Evolutionary conservation across 1,140 invertebrate species (phyloP).

Genomic region (Aricia agestis): DNA sequence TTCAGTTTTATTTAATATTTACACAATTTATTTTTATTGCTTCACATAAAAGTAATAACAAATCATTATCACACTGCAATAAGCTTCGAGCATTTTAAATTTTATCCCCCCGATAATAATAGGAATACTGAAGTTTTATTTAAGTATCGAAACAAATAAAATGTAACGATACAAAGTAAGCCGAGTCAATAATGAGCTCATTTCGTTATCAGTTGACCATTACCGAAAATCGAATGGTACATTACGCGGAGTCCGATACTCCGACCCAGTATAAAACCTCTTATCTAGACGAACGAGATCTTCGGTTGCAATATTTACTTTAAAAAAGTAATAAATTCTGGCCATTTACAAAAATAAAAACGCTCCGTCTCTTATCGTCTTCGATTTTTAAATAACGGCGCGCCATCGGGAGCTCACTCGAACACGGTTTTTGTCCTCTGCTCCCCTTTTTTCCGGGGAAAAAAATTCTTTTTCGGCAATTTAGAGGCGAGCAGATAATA

Average conservation of each 20-base stretch:
- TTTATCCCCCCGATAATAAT: not conserved
- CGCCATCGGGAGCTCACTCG: conserved; percentile 59
- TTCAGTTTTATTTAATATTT: too few relatives aligned
- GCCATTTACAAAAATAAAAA: conserved; percentile 73
- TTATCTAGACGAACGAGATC: conserved; percentile 61
- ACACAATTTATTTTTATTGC: too few relatives aligned
- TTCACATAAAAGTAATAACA: not conserved
- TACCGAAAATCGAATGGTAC: conserved; percentile 71
- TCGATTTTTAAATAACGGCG: conserved; percentile 73
- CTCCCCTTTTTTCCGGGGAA: conserved; percentile 61
- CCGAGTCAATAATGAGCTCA: conserved; percentile 64
- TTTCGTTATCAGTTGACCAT: conserved; percentile 75
- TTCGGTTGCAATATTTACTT: conserved; percentile 67
- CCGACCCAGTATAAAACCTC: conserved; percentile 58
- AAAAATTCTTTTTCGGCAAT: conserved; percentile 76
- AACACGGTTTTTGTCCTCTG: conserved; percentile 63
- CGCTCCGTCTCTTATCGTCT: conserved; percentile 69
- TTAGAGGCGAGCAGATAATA: conserved; percentile 76
- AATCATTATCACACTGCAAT: not conserved
- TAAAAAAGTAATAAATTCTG: conserved; percentile 68
- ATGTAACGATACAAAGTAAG: conserved; percentile 58
- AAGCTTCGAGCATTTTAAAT: not conserved
- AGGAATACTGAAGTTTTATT: conserved; percentile 15
- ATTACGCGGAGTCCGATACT: conserved; percentile 66
- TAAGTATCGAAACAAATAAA: conserved; percentile 19